Evolutionary conservation across 2,113 vertebrate species (phyloP), one percentile per base, ranked within the genome.

Genomic region (Sylvietta virens): DNA sequence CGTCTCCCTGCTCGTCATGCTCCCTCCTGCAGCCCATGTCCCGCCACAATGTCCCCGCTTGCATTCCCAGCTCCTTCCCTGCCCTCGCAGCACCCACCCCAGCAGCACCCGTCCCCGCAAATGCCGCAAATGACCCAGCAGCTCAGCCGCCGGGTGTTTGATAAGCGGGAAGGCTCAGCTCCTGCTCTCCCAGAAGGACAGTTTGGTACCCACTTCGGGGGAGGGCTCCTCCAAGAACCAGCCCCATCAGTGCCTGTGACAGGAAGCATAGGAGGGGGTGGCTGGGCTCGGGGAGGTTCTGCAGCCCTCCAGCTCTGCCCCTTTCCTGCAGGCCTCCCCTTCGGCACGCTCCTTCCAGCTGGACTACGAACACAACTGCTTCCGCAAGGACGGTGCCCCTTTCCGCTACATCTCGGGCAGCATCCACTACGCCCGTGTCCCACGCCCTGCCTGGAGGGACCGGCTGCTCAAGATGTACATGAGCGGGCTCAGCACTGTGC

Each of bases 341-440:
- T 54, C 3, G 0, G 17, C 58, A 20, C 98, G 96, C 60, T 98
- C 98, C 1, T 99, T 99, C 94, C 95, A 97, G 27, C 97, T 99
- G 83, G 99, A 99, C 96, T 98, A 98, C 10, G 91, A 97, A 27
- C 93, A 96, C 31, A 92, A 98, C 97, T 98, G 98, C 67, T 99
- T 99, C 97, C 98, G 96, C 54, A 99, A 99, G 95, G 98, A 99
- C 33, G 99, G 98, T 2, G 92, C 23, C 39, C 97, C 98, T 7
- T 99, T 99, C 97, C 99, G 98, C 94, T 99, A 98, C 85, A 93
- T 99, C 78, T 99, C 99, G 9, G 99, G 99, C 77, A 99, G 99
- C 70, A 97, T 99, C 78, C 99, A 99, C 97, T 99, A 99, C 21
- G 98, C 98, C 94, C 98, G 99, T 1, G 97, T 99, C 79, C 99